Evolutionary conservation across 2,888 invertebrate genomes (phyloP), one percentile per base, ranked within the genome.

Genomic region (Pyralis farinalis): DNA sequence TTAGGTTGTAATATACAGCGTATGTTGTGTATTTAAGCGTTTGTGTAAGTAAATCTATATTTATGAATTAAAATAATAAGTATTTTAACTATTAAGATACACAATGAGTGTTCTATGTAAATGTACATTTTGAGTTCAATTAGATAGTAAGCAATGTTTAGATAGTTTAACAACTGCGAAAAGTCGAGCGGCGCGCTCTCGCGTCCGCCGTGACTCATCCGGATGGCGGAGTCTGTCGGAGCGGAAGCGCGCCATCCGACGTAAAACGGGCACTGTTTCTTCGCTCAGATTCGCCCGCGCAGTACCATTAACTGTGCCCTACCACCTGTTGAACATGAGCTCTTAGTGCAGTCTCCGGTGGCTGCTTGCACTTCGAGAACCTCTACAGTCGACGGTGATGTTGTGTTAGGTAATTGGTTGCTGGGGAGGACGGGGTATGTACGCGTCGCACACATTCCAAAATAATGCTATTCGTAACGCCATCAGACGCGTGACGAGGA

Each of bases 361-460:
- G 25, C 25, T 8, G 25, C 25, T 31, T 10, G 12, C 10, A 6
- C 4, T n/a, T 25, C 36, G 34, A 29, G 35, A 39, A 37, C 53
- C 41, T 53, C 57, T 60, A 61, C 56, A 46, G 48, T 57, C 50
- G 60, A 48, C 48, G 49, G 51, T 53, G 50, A 55, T 46, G 58
- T 51, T 55, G 44, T 40, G 53, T 47, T 56, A 49, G 48, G 59
- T 48, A 56, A 55, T 58, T 62, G 66, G 53, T 57, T 55, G 58
- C 54, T 42, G 53, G 55, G 55, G 51, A 16, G 16, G 46, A 48
- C 43, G 44, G 53, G 63, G 58, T 63, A 55, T 57, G 69, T 60
- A 67, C 71, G 81, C 79, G 76, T 77, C 79, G 77, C 78, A 83
- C 74, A 87, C 87, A 87, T 87, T 87, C 87, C 87, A 87, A 83